Evolutionary conservation across 2,113 vertebrate species (phyloP), one percentile per base, ranked within the genome.

Genomic region (Bufo bufo): DNA sequence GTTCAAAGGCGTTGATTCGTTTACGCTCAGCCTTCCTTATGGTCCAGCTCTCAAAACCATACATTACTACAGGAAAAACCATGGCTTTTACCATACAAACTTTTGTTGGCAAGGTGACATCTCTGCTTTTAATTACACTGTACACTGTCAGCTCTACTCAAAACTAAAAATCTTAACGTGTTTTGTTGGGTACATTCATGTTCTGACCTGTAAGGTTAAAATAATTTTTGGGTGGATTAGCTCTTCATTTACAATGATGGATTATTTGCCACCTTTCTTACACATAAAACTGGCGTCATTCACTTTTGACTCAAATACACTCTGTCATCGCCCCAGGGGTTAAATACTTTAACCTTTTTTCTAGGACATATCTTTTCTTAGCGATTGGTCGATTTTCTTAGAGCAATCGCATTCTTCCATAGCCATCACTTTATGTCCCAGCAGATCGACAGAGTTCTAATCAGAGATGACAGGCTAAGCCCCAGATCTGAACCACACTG

Each of bases 261-360:
- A n/a, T 49, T 52, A 69, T 50, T n/a, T 5, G 10, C 9, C 49
- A 19, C 33, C 43, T 66, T 23, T 80, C n/a, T 23, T 65, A 12
- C 20, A 83, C 71, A 47, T n/a, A 58, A 45, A 45, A 81, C 78
- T 69, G 50, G 14, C 20, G n/a, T 33, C 63, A 69, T 50, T 49
- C 61, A 50, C 23, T 11, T 52, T 69, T 69, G 47, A 66, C 69
- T 12, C 12, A 83, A 83, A 69, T 50, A 10, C 61, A 10, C 4
- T 33, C 45, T 74, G 69, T 85, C 69, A 85, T 52, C 66, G 49
- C 56, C 43, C 20, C 19, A 63, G 56, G 72, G 84, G 50, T 82
- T 87, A 74, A 87, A 87, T 43, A 56, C 52, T 72, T 33, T 82
- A 87, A 82, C 78, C 86, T 87, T 87, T 87, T 75, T 87, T 47